Conservation (phyloP, 2,888 invertebrate species). For the Agrenia bidenticulata region DNA sequence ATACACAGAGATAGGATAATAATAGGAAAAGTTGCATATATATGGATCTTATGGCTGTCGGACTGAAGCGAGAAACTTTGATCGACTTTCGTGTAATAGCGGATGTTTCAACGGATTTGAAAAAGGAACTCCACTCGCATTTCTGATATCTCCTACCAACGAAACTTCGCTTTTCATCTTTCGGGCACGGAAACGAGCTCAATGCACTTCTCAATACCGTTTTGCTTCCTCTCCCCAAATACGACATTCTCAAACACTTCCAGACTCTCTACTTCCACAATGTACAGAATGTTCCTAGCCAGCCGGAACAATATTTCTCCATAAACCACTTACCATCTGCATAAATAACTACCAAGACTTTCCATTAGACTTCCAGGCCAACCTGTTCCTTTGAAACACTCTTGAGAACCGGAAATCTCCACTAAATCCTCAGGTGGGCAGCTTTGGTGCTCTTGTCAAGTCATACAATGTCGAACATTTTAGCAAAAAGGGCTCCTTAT, state of each 20-base stretch:
- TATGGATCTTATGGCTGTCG: background rate
- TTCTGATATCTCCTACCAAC: slow-evolving; percentile 27
- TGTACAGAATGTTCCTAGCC: slow-evolving; percentile 2
- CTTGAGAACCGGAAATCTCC: slow-evolving; percentile 48
- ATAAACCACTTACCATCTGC: slow-evolving; percentile 53
- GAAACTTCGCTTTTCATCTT: slow-evolving; percentile 23
- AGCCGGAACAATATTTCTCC: slow-evolving; percentile 53
- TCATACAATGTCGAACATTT: slow-evolving; percentile 13
- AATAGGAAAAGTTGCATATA: slow-evolving; percentile 11
- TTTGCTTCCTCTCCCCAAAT: slow-evolving; percentile 13
- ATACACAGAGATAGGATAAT: slow-evolving; percentile 20
- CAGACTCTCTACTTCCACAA: slow-evolving; percentile 5
- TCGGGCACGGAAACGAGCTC: slow-evolving; percentile 30
- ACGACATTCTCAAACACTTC: slow-evolving; percentile 9
- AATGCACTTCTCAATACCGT: slow-evolving; percentile 33
- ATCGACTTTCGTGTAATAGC: slow-evolving; percentile 54
- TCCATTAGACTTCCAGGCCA: slow-evolving; percentile 35
- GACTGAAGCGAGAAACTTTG: slow-evolving; percentile 52
- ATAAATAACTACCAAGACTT: slow-evolving; percentile 47
- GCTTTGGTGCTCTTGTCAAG: slow-evolving; percentile 21
- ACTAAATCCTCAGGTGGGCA: slow-evolving; percentile 53
- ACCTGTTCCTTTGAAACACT: slow-evolving; percentile 28
- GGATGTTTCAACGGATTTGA: slow-evolving; percentile 54
- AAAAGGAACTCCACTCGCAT: slow-evolving; percentile 36
- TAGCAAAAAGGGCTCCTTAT: slow-evolving; percentile 5